These are phyloP conservation scores for Vimba vimba DNA, from an alignment of 2,113 vertebrate species.

Conservation along the genomic window DNA sequence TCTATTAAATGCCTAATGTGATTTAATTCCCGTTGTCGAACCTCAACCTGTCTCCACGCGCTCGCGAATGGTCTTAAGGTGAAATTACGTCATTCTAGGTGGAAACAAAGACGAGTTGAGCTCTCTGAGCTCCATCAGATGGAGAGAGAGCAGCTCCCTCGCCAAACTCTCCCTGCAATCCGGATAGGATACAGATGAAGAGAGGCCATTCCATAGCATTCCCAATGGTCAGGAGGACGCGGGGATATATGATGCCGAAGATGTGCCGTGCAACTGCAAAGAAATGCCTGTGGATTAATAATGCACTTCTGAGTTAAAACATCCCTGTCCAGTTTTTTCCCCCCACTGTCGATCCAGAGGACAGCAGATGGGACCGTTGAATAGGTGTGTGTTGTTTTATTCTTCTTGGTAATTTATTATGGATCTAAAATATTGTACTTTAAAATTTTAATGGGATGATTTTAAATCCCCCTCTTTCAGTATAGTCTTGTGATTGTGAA, in stretches of 20 bases:
- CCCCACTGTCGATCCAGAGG: conserved; percentile 28
- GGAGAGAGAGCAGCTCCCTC: conserved; percentile 35
- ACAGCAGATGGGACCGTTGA: conserved; percentile 52
- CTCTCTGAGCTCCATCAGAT: not conserved
- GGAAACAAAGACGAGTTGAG: conserved; percentile 60
- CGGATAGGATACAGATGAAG: conserved; percentile 37
- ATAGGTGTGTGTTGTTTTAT: conserved; percentile 51
- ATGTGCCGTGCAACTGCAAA: not conserved
- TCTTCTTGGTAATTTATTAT: conserved; percentile 4
- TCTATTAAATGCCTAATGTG: not conserved
- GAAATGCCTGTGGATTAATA: conserved; percentile 24
- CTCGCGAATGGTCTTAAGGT: conserved; percentile 47
- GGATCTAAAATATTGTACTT: conserved; percentile 1
- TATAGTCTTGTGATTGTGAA: not conserved
- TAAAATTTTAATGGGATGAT: not conserved
- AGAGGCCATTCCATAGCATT: conserved; percentile 33
- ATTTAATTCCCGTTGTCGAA: not conserved
- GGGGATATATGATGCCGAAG: conserved; percentile 3
- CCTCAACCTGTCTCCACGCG: not conserved
- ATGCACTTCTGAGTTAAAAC: conserved; percentile 42
- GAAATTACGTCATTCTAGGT: conserved; percentile 63
- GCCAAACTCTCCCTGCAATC: conserved; percentile 27
- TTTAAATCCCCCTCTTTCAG: not conserved
- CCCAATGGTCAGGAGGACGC: not conserved
- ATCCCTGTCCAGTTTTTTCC: not conserved